These are phyloP conservation scores for Euphonia xanthogaster DNA, from an alignment of 2,797 vertebrate genomes.

Conservation along the genomic window DNA sequence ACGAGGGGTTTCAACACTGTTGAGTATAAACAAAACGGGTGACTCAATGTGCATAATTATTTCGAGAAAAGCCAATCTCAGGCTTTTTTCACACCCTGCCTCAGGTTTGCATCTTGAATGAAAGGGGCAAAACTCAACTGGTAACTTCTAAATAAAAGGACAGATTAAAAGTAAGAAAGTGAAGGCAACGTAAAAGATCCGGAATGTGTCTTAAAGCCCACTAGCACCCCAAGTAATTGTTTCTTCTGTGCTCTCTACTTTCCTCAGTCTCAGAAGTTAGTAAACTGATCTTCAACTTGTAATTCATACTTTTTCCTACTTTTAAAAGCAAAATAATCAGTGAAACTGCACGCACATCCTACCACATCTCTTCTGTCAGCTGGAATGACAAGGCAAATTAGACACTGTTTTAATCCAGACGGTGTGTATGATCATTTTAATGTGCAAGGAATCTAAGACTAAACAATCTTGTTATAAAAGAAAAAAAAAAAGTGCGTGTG, in stretches of 20 bases:
- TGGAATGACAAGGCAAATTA: slow-evolving; percentile 7
- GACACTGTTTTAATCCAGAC: background rate
- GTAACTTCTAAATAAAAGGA: background rate
- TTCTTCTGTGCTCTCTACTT: background rate
- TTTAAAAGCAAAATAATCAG: background rate
- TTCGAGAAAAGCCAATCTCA: background rate
- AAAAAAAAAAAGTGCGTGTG: accelerated
- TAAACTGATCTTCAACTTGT: slow-evolving; percentile 16
- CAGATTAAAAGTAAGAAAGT: background rate
- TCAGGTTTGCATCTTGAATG: background rate
- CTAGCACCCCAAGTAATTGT: background rate
- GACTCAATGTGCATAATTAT: background rate
- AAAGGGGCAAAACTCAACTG: background rate
- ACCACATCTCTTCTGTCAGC: background rate
- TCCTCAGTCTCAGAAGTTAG: background rate
- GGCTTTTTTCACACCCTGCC: background rate
- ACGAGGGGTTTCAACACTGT: background rate
- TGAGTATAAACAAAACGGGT: slow-evolving; percentile 10
- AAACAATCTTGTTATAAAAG: background rate
- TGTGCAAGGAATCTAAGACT: background rate
- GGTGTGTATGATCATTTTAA: background rate
- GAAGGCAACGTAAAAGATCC: background rate
- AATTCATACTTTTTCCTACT: background rate
- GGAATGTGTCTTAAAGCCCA: background rate
- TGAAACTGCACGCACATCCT: background rate